phyloP scores from a whole-genome alignment of 2,888 invertebrate species.

The Eupithecia dodoneata region DNA sequence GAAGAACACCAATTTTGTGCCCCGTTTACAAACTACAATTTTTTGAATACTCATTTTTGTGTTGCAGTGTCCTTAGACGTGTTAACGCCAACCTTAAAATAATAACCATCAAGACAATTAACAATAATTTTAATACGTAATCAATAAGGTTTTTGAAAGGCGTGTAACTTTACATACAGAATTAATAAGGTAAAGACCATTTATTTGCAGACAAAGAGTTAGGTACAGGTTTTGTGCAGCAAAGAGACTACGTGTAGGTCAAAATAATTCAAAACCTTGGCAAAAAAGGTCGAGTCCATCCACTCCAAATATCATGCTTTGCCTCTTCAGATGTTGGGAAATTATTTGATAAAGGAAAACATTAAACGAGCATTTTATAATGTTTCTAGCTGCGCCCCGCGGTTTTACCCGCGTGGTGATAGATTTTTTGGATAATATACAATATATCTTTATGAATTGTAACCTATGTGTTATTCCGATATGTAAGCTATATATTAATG shows the following conservation, averaged over 20 bases:
- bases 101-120: neutral
- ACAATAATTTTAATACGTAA: neutral
- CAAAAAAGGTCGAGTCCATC: neutral
- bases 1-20: no score
- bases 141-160: neutral
- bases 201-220: neutral
- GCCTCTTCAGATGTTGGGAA: neutral
- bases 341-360: neutral
- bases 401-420: no score
- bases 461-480: no score
- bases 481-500: no score
- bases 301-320: neutral
- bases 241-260: neutral
- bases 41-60: neutral
- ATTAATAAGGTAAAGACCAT: neutral
- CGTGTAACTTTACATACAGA: neutral
- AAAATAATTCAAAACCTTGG: neutral
- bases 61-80: neutral
- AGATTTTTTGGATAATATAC: no score
- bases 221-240: neutral
- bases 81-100: neutral
- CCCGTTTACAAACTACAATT: no score
- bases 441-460: no score
- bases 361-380: no score
- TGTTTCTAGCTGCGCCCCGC: no score